Evolutionary conservation across 2,113 vertebrate genomes (phyloP).

Genomic region (Grallaria varia): DNA sequence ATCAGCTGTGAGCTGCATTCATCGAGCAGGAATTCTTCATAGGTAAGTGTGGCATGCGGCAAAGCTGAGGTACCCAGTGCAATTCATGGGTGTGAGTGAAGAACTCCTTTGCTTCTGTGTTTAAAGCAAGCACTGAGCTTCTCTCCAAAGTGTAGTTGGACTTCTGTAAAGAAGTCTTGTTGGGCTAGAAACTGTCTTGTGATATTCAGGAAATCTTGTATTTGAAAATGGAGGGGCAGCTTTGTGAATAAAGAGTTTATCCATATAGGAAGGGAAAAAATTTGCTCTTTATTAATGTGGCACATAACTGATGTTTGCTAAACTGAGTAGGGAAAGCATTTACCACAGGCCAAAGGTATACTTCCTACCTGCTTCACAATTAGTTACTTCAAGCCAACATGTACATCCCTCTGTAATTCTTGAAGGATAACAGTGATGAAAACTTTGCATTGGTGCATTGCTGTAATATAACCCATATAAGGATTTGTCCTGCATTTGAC

Average conservation of each 20-base stretch:
- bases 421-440: background rate
- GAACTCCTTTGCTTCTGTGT: background rate
- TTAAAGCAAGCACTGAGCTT: background rate
- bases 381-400: background rate
- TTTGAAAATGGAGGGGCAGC: background rate
- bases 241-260: background rate
- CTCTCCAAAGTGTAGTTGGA: background rate
- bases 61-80: background rate
- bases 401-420: background rate
- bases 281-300: background rate
- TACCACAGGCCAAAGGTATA: background rate
- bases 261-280: background rate
- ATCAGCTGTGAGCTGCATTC: conserved; percentile 94
- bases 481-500: background rate
- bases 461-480: background rate
- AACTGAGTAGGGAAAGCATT: background rate
- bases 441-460: background rate
- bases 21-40: conserved; percentile 94
- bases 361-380: background rate
- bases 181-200: background rate
- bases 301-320: background rate
- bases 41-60: conserved; percentile 74
- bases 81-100: background rate
- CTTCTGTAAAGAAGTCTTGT: background rate
- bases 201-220: background rate